phyloP scores from a whole-genome alignment of 2,888 invertebrate species.

The Sthenelais limicola region DNA sequence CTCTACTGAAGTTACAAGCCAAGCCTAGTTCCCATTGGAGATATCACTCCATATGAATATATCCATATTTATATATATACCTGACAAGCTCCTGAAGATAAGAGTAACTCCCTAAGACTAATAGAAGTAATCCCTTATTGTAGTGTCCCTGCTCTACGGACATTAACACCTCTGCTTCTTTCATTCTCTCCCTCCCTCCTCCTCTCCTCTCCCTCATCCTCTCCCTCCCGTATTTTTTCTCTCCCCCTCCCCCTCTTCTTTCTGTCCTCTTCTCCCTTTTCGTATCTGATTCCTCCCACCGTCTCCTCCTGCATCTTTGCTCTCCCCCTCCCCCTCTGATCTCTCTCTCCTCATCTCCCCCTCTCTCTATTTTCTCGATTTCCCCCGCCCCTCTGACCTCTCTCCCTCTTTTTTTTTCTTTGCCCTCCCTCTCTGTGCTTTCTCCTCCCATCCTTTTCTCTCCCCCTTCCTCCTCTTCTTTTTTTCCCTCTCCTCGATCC shows the following conservation, averaged over 20 bases:
- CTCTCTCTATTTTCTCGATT: background rate
- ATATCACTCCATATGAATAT: too few species aligned
- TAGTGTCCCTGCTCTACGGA: too few species aligned
- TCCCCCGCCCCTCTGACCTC: background rate
- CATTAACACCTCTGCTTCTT: too few species aligned
- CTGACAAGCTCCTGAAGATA: too few species aligned
- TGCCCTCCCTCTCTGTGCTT: background rate
- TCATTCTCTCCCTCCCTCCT: background rate
- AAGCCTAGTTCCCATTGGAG: too few species aligned
- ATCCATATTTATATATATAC: too few species aligned
- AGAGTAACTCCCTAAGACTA: too few species aligned
- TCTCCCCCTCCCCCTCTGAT: too few species aligned
- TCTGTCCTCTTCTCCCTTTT: background rate
- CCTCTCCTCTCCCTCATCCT: background rate
- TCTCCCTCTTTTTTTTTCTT: background rate
- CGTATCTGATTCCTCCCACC: background rate
- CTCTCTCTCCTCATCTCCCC: background rate
- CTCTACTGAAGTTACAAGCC: too few species aligned
- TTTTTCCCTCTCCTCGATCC: background rate
- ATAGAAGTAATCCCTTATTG: too few species aligned
- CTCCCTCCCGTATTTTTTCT: too few species aligned
- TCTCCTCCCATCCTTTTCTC: background rate
- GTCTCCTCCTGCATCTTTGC: background rate
- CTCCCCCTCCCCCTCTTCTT: background rate
- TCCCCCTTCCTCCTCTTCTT: background rate